phyloP scores from a whole-genome alignment of 2,113 vertebrate species.

The Hyaena hyaena region DNA sequence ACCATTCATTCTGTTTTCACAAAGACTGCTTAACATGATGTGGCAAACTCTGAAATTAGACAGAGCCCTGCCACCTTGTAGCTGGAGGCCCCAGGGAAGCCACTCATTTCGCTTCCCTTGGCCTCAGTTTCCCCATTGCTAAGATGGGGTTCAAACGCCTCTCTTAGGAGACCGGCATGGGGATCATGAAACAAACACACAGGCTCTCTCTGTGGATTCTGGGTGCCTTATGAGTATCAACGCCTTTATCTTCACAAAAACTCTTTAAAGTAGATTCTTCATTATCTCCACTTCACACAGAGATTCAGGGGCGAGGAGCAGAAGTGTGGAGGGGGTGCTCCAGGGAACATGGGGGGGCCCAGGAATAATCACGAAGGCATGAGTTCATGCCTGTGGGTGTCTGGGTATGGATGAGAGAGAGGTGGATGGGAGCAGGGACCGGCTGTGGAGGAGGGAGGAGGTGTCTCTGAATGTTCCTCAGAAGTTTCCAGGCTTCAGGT shows the following conservation, averaged over 20 bases:
- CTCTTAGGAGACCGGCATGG: fast-evolving
- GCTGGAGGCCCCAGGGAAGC: background rate
- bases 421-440: fast-evolving
- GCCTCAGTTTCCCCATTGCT: background rate
- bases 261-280: background rate
- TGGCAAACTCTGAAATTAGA: background rate
- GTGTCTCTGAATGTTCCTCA: background rate
- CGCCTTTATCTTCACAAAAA: background rate
- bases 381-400: background rate
- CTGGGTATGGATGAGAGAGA: background rate
- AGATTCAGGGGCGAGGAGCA: background rate
- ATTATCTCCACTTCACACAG: background rate
- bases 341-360: background rate
- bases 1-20: conserved; percentile 8
- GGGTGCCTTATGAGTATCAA: background rate
- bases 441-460: too few species aligned
- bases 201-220: background rate
- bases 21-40: background rate
- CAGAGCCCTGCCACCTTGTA: background rate
- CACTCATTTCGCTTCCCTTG: background rate
- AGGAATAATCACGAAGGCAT: fast-evolving
- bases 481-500: background rate
- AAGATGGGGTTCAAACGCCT: background rate
- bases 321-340: background rate
- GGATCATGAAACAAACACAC: background rate